Evolutionary conservation across 2,797 vertebrate genomes (phyloP), one percentile per base, ranked within the genome.

Genomic region (Phrynocephalus vlangalii): DNA sequence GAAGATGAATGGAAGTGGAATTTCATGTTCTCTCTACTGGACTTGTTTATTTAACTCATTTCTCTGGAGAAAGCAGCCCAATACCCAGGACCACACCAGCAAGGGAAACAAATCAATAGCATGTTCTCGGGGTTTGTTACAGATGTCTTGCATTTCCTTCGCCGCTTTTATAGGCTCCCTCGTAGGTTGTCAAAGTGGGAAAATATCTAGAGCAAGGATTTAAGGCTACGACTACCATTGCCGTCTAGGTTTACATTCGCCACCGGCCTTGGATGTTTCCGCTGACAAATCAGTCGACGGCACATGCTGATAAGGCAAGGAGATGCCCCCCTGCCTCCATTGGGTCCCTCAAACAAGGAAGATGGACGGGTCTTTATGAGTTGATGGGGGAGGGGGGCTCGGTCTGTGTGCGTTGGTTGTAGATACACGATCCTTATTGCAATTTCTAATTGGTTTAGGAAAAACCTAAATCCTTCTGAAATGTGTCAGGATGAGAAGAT

Each of bases 111-210:
- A 96, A 96, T 96, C 95, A 96, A 95, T 96, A 97, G 96, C 95
- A 95, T 96, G 96, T 97, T 97, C 96, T 93, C 96, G 94, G 96
- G 95, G 96, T 96, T 95, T 94, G 91, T 94, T 96, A 97, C 97
- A 97, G 96, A 97, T 97, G 97, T 97, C 97, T 97, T 96, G 95
- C 94, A 97, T 97, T 97, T 97, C 96, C 96, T 97, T 95, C 94
- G 90, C 95, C 95, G 95, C 94, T 96, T 85, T 96, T 96, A 92
- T 95, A 92, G 80, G 94, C 95, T 96, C 94, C 95, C 93, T 96
- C 48, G 5, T 95, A 95, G 95, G 94, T 93, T 93, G 92, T 97
- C 96, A 96, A 94, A 94, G 92, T 93, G 92, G 95, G 92, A 96
- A 96, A 96, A 95, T 92, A 91, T 95, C 92, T 93, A 81, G 86